Conservation (phyloP, 2,888 invertebrate species). For the Caenorhabditis becei region DNA sequence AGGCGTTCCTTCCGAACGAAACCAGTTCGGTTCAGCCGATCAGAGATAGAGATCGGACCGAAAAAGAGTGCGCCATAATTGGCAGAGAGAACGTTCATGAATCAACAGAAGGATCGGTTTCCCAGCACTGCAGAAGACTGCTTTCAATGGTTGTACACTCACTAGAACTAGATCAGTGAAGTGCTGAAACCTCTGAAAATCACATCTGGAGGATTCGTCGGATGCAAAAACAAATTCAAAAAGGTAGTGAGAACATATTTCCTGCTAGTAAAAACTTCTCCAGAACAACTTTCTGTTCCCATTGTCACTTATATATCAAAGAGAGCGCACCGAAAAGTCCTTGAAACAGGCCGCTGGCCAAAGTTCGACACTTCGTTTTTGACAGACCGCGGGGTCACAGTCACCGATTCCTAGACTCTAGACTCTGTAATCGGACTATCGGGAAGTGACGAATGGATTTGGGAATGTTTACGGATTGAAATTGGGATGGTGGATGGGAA, state of each 20-base stretch:
- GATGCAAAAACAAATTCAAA: slow-evolving; percentile 2
- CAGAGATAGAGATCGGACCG: slow-evolving; percentile 24
- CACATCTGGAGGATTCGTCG: too few relatives aligned
- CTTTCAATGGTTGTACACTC: too few relatives aligned
- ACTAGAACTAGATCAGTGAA: too few relatives aligned
- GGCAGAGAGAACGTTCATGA: slow-evolving; percentile 15
- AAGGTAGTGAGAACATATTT: too few relatives aligned
- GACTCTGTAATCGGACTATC: slow-evolving; percentile 24
- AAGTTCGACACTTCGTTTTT: slow-evolving; percentile 37
- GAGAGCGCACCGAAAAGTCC: slow-evolving; percentile 36
- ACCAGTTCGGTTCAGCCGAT: slow-evolving; percentile 26
- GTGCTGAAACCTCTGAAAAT: too few relatives aligned
- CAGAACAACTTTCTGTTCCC: neutral
- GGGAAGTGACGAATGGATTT: slow-evolving; percentile 18
- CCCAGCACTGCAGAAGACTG: too few relatives aligned
- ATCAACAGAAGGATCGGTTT: neutral
- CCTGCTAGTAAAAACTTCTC: too few relatives aligned
- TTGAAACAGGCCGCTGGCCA: slow-evolving; percentile 28
- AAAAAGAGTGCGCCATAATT: slow-evolving; percentile 27
- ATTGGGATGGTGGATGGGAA: neutral
- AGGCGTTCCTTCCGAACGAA: slow-evolving; percentile 4
- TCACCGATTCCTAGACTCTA: too few relatives aligned
- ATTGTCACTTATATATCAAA: slow-evolving; percentile 23
- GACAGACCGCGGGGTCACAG: slow-evolving; percentile 13
- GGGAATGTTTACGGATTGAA: neutral